Base-by-base conservation (phyloP, 2,113 vertebrate species). In the Cinclus mexicanus region DNA sequence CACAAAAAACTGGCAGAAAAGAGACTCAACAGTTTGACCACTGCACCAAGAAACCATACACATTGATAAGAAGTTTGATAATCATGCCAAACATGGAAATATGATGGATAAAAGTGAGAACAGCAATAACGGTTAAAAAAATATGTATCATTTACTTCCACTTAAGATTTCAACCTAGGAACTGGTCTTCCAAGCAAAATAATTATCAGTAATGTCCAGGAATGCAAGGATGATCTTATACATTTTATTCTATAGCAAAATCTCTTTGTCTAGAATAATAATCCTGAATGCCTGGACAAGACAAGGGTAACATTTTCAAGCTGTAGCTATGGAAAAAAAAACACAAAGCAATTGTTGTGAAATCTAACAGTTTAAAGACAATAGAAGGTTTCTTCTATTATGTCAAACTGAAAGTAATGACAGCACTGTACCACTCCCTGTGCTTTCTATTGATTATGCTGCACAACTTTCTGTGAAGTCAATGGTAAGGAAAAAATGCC, bases 321-420 rank as follows among this genome's bases (percentile, higher is more conserved):
- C 60, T 56, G 81, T 37, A 95, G 74, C 71, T 89, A 68, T 31
- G 56, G 52, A 94, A 67, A 95, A 92, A n/a, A 80, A 42, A 37
- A 37, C 35, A 52, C 55, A 94, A 71, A 94, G 53, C 68, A 91
- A 56, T 13, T 87, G 42, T 41, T 93, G 68, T 87, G 57, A 94
- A 92, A 71, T 77, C 21, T 25, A 90, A 69, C 47, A 60, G 60
- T 75, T 84, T 80, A 81, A 90, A 93, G 72, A 70, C 21, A 87
- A 60, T 50, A 97, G 71, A 94, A 86, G 17, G 44, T 49, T 83
- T 46, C 55, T 81, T 81, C 93, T 71, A 49, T 87, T 70, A 68
- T 57, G 69, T 84, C 74, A 92, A 89, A 94, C 56, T 75, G 79
- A 71, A 90, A 84, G 72, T 49, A 90, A 82, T 60, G 56, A 77